These are phyloP conservation scores for Eubasilissa regina DNA, from an alignment of 1,140 invertebrate genomes.

Conservation along the genomic window DNA sequence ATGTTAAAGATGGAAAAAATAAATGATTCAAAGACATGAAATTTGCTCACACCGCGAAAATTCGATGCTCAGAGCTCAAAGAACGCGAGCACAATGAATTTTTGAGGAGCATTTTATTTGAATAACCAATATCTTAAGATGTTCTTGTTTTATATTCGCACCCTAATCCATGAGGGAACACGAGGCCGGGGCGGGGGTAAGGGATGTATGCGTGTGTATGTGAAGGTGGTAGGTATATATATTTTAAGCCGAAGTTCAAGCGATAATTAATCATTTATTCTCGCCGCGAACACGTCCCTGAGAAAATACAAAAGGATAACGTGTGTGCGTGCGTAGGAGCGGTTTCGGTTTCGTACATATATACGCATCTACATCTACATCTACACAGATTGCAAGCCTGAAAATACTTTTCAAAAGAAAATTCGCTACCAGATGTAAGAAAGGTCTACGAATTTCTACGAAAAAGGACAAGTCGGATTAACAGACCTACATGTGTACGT, in stretches of 20 bases:
- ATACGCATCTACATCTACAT: not conserved
- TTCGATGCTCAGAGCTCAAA: too few relatives aligned
- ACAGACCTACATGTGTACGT: too few relatives aligned
- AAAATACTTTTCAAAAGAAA: too few relatives aligned
- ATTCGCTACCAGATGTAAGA: too few relatives aligned
- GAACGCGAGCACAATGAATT: too few relatives aligned
- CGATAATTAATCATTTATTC: constrained; percentile 26
- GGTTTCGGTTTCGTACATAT: not conserved
- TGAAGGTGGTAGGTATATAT: not conserved
- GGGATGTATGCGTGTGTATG: not conserved
- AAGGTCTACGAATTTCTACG: too few relatives aligned
- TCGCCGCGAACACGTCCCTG: constrained; percentile 1
- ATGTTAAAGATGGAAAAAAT: too few relatives aligned
- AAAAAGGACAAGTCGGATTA: too few relatives aligned
- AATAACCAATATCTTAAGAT: not conserved
- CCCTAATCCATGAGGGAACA: not conserved
- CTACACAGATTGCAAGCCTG: too few relatives aligned
- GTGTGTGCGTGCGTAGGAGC: not conserved
- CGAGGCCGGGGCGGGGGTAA: too few relatives aligned
- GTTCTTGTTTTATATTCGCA: not conserved
- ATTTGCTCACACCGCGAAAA: too few relatives aligned
- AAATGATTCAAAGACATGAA: too few relatives aligned
- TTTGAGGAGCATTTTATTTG: not conserved
- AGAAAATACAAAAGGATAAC: not conserved
- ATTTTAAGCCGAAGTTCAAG: constrained; percentile 2